These are phyloP conservation scores for Halictus ligatus DNA, from an alignment of 2,888 invertebrate species.

Conservation along the genomic window DNA sequence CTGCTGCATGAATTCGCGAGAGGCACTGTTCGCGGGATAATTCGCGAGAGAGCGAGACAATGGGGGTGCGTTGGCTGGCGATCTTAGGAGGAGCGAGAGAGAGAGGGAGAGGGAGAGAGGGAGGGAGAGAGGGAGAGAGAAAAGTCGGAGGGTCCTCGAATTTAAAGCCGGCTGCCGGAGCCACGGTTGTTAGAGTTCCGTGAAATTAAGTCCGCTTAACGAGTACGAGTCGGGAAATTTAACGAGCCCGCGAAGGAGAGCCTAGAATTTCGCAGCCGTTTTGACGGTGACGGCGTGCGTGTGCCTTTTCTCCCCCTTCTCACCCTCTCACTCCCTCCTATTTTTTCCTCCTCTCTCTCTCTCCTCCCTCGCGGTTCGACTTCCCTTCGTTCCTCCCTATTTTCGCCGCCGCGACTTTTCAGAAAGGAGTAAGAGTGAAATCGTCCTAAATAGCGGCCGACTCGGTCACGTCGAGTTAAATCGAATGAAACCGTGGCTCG, in stretches of 20 bases:
- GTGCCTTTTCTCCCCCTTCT: not conserved
- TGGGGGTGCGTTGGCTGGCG: not conserved
- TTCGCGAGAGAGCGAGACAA: not conserved
- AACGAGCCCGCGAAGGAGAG: constrained; percentile 42
- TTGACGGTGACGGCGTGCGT: constrained; percentile 24
- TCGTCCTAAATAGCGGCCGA: constrained; percentile 35
- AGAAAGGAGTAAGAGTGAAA: constrained; percentile 27
- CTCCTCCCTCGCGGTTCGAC: not conserved
- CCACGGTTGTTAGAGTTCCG: constrained; percentile 63
- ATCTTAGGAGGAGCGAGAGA: not conserved
- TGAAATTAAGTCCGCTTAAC: constrained; percentile 69
- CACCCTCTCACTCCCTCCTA: not conserved
- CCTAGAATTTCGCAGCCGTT: constrained; percentile 33
- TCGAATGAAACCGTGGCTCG: constrained; percentile 28
- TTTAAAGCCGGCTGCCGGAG: constrained; percentile 40
- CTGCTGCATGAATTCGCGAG: not conserved
- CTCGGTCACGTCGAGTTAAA: constrained; percentile 38
- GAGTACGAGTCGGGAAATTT: constrained; percentile 56
- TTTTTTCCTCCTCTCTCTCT: not conserved
- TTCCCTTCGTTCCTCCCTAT: not conserved
- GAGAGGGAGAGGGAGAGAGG: not conserved
- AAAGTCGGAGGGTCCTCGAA: constrained; percentile 13
- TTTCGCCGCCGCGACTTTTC: not conserved
- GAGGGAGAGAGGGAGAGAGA: not conserved
- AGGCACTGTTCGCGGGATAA: not conserved